Evolutionary conservation across 2,113 vertebrate species (phyloP), one percentile per base, ranked within the genome.

Genomic region (Dicrurus megarhynchus): DNA sequence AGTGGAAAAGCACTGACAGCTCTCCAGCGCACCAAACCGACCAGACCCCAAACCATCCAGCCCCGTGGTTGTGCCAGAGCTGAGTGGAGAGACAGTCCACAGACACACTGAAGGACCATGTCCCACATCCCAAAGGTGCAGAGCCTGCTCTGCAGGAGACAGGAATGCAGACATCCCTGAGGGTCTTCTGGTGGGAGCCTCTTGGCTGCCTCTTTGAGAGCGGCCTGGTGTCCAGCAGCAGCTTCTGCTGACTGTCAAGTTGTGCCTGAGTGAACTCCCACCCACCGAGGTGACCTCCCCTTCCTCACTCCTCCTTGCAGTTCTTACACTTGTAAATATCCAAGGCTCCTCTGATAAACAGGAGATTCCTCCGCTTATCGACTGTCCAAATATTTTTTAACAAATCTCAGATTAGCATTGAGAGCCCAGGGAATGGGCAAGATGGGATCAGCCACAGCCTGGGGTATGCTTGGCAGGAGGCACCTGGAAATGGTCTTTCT

Each of bases 341-440:
- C 11, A 59, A 85, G 83, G 41, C 88, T 90, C n/a, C 87, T 88
- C 75, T 86, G 71, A 90, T 90, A 96, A 94, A 94, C 92, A 96
- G 71, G 56, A 92, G 94, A 94, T 94, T 94, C 70, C 63, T 94
- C 46, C 4, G 68, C 92, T 95, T 96, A 86, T 90, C 55, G 0
- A 93, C 85, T 88, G 83, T 95, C 92, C 90, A 95, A 95, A 92
- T 96, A 88, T 88, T 95, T 87, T 88, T 95, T 80, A 90, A 88
- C 75, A 80, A 88, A 90, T 86, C 85, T 93, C 47, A 94, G 85
- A 90, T 92, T 88, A 96, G 37, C 37, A 33, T 8, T 19, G 74
- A 71, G 41, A 85, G 37, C 70, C 67, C 57, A 26, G 68, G 23
- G 44, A 81, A 82, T 63, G 69, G 69, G 42, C 60, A 56, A 27